Conservation (phyloP, 1,140 invertebrate genomes). For the Ceratina australensis region DNA sequence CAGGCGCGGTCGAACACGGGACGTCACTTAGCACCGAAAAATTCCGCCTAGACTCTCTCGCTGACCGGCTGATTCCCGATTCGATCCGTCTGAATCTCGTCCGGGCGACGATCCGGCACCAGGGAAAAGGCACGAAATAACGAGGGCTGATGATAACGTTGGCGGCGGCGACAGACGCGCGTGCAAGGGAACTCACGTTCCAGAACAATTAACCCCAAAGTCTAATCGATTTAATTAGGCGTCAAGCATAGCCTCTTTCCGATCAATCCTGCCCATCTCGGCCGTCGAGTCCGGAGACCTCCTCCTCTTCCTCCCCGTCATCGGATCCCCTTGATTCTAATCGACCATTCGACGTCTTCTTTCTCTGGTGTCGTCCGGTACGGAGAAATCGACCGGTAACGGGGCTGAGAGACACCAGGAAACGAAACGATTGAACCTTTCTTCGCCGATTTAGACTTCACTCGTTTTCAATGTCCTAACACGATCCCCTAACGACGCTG, state of each 20-base stretch:
- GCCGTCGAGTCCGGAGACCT: constrained; percentile 40
- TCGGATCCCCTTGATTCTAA: constrained; percentile 54
- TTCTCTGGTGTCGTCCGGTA: constrained; percentile 10
- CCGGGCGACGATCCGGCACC: not conserved
- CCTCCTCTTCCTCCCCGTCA: constrained; percentile 59
- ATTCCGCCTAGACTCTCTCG: not conserved
- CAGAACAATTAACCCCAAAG: constrained; percentile 76
- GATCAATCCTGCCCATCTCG: constrained; percentile 57
- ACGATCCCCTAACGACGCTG: not conserved
- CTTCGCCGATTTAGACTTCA: not conserved
- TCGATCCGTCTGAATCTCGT: not conserved
- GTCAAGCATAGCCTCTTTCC: constrained; percentile 57
- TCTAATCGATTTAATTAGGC: constrained; percentile 75
- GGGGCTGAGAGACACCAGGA: not conserved
- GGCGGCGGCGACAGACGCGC: constrained; percentile 42
- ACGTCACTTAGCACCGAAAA: constrained; percentile 37
- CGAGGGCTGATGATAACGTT: constrained; percentile 34
- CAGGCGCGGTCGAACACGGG: constrained; percentile 10
- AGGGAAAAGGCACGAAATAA: constrained; percentile 12
- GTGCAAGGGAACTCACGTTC: constrained; percentile 62
- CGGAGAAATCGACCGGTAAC: constrained; percentile 33
- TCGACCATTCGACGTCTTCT: constrained; percentile 45
- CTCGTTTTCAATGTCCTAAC: not conserved
- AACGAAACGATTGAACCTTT: not conserved
- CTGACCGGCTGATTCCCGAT: not conserved